Percentiles rank a stretch among this genome's conserved stretches.
These are phyloP conservation scores for Zele albiditarsus DNA, from an alignment of 2,888 invertebrate species.

Conservation along the genomic window DNA sequence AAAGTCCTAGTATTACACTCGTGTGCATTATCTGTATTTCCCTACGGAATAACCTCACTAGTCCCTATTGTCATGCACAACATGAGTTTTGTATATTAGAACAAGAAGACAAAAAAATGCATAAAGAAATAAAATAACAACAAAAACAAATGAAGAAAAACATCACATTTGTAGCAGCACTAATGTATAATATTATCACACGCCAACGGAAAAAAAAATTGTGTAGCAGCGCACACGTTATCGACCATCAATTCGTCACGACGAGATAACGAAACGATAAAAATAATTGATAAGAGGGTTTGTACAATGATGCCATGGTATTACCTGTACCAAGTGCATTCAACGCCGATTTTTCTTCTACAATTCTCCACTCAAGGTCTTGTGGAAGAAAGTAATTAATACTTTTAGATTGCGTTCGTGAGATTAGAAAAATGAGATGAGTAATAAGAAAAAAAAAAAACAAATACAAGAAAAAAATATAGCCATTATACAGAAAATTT, in stretches of 20 bases:
- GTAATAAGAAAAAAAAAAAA: background rate
- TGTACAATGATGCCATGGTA: background rate
- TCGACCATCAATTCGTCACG: conserved; percentile 5
- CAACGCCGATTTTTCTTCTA: background rate
- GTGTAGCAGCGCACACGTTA: background rate
- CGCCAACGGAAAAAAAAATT: background rate
- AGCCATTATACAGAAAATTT: background rate
- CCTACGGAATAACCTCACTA: background rate
- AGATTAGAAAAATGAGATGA: background rate
- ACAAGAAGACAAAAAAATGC: background rate
- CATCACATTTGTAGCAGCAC: background rate
- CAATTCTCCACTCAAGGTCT: background rate
- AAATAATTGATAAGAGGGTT: conserved; percentile 14
- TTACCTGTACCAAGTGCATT: background rate
- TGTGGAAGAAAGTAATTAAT: background rate
- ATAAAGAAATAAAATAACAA: background rate
- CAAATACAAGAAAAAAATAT: background rate
- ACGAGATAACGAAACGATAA: conserved; percentile 9
- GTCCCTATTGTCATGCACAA: background rate
- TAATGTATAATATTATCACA: background rate
- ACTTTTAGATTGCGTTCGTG: background rate
- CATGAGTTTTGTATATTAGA: background rate
- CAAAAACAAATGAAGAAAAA: background rate
- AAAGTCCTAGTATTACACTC: conserved; percentile 27
- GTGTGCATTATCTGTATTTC: conserved; percentile 10